Conservation (phyloP, 2,888 invertebrate species). For the Cactoblastis cactorum region DNA sequence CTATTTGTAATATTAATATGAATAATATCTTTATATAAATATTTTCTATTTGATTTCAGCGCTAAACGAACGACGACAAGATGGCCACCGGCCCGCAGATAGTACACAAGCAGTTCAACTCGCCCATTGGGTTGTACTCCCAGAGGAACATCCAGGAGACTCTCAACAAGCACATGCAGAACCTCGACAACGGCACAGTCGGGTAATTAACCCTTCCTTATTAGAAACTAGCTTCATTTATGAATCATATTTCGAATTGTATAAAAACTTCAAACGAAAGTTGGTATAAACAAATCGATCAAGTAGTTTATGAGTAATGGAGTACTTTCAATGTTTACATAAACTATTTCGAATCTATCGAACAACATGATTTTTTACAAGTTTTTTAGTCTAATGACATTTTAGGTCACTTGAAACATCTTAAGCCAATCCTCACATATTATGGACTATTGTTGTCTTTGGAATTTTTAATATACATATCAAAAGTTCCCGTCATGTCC, state of each 20-base stretch:
- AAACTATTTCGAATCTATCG: no score
- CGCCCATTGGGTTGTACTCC: conserved; percentile 92
- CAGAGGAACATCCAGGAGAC: conserved; percentile 89
- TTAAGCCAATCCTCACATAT: conserved; percentile 55
- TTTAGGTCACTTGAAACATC: conserved; percentile 66
- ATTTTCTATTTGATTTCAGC: conserved; percentile 47
- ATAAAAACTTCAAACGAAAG: no score
- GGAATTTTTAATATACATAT: conserved; percentile 28
- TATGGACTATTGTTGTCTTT: conserved; percentile 60
- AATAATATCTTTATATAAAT: background rate
- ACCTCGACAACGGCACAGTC: conserved; percentile 87
- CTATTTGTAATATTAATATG: no score
- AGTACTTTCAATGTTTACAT: no score
- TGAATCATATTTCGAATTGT: no score
- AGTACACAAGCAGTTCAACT: conserved; percentile 94
- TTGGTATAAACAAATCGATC: no score
- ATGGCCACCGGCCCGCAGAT: conserved; percentile 86
- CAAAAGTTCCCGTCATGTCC: conserved; percentile 24
- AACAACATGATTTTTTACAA: no score
- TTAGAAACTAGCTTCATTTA: background rate
- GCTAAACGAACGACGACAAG: conserved; percentile 76
- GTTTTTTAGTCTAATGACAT: conserved; percentile 67
- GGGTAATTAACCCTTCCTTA: conserved; percentile 81
- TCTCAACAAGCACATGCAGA: conserved; percentile 86
- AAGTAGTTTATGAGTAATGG: no score